A percentile compares a stretch with the other conserved stretches of the same genome.
Evolutionary conservation across 2,888 invertebrate species (phyloP).

Genomic region (Cetonia aurata): DNA sequence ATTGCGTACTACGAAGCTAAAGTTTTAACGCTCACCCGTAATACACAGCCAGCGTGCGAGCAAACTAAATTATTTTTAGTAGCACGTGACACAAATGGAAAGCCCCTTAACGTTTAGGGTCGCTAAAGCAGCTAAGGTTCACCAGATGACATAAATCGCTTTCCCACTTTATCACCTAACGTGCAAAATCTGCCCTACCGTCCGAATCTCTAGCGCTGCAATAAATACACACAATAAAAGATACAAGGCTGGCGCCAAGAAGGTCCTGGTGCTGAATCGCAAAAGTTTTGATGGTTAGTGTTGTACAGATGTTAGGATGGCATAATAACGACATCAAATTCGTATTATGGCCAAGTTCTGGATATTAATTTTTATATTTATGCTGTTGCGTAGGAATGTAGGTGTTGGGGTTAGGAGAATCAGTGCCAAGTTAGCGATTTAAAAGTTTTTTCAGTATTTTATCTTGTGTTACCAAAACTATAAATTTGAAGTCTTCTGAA

Average conservation of each 20-base stretch:
- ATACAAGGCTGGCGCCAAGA: conserved; percentile 4
- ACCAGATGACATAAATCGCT: conserved; percentile 14
- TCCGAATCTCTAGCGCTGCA: not conserved
- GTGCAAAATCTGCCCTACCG: conserved; percentile 17
- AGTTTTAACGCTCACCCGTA: not conserved
- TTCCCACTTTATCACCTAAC: conserved; percentile 25
- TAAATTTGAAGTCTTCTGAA: too few species aligned
- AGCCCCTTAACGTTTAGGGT: conserved; percentile 25
- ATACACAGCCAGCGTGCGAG: not conserved
- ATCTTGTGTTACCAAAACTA: too few species aligned
- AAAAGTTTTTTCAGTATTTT: too few species aligned
- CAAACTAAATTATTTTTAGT: conserved; percentile 23
- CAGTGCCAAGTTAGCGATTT: too few species aligned
- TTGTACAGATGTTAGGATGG: not conserved
- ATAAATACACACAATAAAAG: conserved; percentile 24
- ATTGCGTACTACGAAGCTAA: not conserved
- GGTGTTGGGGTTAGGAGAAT: too few species aligned
- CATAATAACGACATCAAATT: not conserved
- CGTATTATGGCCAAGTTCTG: too few species aligned
- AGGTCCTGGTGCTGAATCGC: not conserved
- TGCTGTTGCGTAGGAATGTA: too few species aligned
- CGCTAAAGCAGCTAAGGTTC: conserved; percentile 19
- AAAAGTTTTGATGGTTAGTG: not conserved
- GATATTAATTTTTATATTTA: too few species aligned
- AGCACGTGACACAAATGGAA: conserved; percentile 26